Evolutionary conservation across 2,888 invertebrate genomes (phyloP).

Genomic region (Thelaira solivaga): DNA sequence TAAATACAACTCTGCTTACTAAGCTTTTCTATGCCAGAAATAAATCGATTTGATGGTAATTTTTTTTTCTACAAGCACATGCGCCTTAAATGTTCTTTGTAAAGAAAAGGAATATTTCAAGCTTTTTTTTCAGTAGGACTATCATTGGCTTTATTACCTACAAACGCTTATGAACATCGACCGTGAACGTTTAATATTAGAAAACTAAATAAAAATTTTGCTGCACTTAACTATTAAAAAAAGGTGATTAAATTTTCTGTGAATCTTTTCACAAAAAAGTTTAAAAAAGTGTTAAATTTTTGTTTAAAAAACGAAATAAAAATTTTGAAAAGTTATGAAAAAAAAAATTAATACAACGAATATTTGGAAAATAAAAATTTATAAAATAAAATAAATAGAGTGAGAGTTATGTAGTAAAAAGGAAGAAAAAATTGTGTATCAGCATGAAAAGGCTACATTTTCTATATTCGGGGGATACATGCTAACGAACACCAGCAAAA

Average conservation of each 20-base stretch:
- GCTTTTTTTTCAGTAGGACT: conserved; percentile 71
- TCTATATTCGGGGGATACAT: conserved; percentile 62
- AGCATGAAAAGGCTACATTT: conserved; percentile 58
- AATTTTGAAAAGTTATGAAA: neutral
- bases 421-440: conserved; percentile 60
- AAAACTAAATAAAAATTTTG: conserved; percentile 66
- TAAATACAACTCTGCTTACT: conserved; percentile 45
- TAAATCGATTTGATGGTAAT: conserved; percentile 63
- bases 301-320: neutral
- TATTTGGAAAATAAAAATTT: neutral
- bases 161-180: conserved; percentile 76
- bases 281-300: conserved; percentile 5
- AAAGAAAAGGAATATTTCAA: conserved; percentile 60
- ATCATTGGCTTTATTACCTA: conserved; percentile 70
- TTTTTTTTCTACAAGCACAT: conserved; percentile 25
- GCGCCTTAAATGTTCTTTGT: conserved; percentile 16
- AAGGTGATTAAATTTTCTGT: conserved; percentile 56
- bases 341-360: neutral
- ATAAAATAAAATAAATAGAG: conserved; percentile 21
- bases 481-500: conserved; percentile 57
- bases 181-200: conserved; percentile 74
- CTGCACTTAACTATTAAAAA: conserved; percentile 70
- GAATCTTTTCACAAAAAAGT: too few relatives aligned
- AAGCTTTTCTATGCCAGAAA: conserved; percentile 38
- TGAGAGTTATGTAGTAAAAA: conserved; percentile 52